Evolutionary conservation across 1,140 invertebrate species (phyloP), one percentile per base, ranked within the genome.

Genomic region (Episyrphus balteatus): DNA sequence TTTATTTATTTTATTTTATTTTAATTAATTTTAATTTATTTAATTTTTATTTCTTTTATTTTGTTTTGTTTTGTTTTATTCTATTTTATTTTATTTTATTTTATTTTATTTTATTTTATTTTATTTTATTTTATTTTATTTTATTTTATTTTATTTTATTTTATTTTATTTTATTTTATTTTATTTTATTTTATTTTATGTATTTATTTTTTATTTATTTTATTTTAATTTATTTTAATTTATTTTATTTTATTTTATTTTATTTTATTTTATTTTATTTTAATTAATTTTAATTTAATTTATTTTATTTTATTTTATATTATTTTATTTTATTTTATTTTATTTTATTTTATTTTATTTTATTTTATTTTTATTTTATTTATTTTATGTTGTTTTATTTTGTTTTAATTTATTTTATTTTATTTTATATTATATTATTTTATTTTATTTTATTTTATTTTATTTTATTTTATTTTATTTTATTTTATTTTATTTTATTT

Each of bases 301-400:
- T 44, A 44, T 30, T 32, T 12, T 30, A 44, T 44, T 44, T 12
- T 30, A 30, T 30, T 44, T 13, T 44, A 44, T 19, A 31, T 46
- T 49, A 48, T 52, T 54, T 52, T 21, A 34, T 39, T 45, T 44
- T 10, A 47, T 40, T 32, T 37, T 5, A 34, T 42, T 55, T 56
- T 32, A 10, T 46, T 44, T 30, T 44, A 17, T 44, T 26, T 30
- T 44, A 30, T 30, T 44, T 30, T 44, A 44, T 30, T 26, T 30
- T 44, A 44, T 34, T 34, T 8, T 34, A 34, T 8, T 34, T 34
- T 8, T 13, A 34, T 44, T 30, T 44, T 15, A 15, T 44, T 11
- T 44, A 44, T 21, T 44, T 30, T 44, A 21, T 44, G 12, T 30
- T 44, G 13, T 44, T 44, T 30, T 17, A 34, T 10, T 34, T 34